These are phyloP conservation scores for Drosophila seguyi DNA, from an alignment of 1,140 invertebrate species.

Conservation along the genomic window DNA sequence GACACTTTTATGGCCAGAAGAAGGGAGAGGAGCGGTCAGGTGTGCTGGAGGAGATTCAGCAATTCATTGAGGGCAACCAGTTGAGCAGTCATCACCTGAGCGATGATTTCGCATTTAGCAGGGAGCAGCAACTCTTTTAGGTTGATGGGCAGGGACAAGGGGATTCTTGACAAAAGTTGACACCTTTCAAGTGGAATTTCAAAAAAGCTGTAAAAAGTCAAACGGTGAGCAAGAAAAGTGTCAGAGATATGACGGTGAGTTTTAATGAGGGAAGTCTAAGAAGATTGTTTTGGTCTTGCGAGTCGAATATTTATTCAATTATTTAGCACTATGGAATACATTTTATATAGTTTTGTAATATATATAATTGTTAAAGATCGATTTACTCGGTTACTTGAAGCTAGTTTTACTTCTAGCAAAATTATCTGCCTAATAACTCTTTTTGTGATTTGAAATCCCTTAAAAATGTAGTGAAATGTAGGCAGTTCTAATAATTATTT, in stretches of 20 bases:
- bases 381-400: no score
- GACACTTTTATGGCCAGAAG: slow-evolving; percentile 90
- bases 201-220: slow-evolving; percentile 30
- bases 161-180: slow-evolving; percentile 30
- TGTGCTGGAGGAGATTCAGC: slow-evolving; percentile 21
- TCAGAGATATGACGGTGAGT: slow-evolving; percentile 3
- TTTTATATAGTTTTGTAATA: not conserved
- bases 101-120: slow-evolving; percentile 43
- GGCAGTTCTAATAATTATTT: no score
- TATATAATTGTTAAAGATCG: no score
- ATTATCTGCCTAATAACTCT: not conserved
- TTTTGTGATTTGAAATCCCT: not conserved
- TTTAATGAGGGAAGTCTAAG: not conserved
- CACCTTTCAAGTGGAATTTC: slow-evolving; percentile 38
- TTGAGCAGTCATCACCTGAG: slow-evolving; percentile 39
- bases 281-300: not conserved
- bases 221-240: slow-evolving; percentile 3
- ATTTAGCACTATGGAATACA: not conserved
- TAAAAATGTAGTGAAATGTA: no score
- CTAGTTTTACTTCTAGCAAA: not conserved
- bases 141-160: not conserved
- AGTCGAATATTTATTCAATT: no score
- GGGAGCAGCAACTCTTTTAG: slow-evolving; percentile 2
- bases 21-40: slow-evolving; percentile 5
- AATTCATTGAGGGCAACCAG: slow-evolving; percentile 46